phyloP scores from a whole-genome alignment of 2,888 invertebrate genomes.

The Drosophila yooni region DNA sequence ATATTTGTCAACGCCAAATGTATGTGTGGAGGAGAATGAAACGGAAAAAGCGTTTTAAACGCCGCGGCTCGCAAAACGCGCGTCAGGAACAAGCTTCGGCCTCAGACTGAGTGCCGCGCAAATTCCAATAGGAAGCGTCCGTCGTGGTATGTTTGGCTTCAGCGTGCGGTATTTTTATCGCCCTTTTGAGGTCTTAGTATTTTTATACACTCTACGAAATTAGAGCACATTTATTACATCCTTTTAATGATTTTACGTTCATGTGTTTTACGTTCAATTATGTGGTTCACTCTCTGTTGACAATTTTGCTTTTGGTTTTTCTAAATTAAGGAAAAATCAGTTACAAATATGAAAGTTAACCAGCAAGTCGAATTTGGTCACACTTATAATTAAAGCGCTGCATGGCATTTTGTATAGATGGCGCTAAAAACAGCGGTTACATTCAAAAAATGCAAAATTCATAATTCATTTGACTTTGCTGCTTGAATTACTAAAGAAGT shows the following conservation, averaged over 20 bases:
- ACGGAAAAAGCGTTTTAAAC: conserved; percentile 67
- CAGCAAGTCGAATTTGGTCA: conserved; percentile 18
- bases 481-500: not conserved
- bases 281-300: fast-evolving
- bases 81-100: conserved; percentile 82
- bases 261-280: not conserved
- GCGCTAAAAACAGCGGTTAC: conserved; percentile 36
- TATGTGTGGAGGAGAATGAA: conserved; percentile 56
- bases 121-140: conserved; percentile 51
- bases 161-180: conserved; percentile 37
- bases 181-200: conserved; percentile 10
- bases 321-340: conserved; percentile 10
- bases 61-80: conserved; percentile 76
- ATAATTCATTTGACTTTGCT: not conserved
- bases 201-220: conserved; percentile 24
- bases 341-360: not conserved
- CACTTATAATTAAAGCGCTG: conserved; percentile 8
- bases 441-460: conserved; percentile 17
- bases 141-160: conserved; percentile 20
- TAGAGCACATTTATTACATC: not conserved
- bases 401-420: conserved; percentile 25
- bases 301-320: not conserved
- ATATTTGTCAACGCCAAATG: conserved; percentile 62
- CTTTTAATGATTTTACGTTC: not conserved
- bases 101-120: conserved; percentile 59